Conservation (phyloP, 2,113 vertebrate genomes). For the Gopherus evgoodei region DNA sequence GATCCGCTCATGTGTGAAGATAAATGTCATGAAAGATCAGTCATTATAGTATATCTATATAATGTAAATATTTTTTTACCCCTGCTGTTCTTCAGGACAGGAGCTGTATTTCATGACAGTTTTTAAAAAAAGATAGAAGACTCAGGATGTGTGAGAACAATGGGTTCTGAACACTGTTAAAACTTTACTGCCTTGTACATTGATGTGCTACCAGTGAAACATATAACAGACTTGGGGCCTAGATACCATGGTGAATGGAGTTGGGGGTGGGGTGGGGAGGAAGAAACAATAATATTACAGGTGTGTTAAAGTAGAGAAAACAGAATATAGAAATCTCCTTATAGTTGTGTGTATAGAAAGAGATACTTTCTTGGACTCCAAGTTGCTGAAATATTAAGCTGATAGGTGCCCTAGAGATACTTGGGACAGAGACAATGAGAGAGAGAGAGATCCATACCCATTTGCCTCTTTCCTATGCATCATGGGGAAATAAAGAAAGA, state of each 20-base stretch:
- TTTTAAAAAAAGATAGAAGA: neutral
- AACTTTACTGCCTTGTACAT: neutral
- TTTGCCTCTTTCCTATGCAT: neutral
- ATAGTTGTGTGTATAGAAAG: neutral
- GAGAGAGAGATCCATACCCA: neutral
- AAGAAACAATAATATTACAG: neutral
- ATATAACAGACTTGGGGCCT: neutral
- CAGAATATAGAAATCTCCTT: rapidly evolving
- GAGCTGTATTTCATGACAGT: conserved; percentile 32
- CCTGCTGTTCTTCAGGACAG: conserved; percentile 39
- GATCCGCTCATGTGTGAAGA: conserved; percentile 41
- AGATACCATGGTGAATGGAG: neutral
- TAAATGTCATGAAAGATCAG: conserved; percentile 65
- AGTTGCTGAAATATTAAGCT: neutral
- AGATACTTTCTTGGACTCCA: neutral
- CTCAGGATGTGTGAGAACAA: neutral
- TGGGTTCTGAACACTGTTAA: neutral
- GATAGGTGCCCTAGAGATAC: neutral
- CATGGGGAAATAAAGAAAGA: neutral
- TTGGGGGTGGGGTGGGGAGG: rapidly evolving
- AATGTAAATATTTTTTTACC: conserved; percentile 54
- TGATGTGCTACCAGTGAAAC: neutral
- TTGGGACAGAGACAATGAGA: neutral
- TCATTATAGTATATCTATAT: conserved; percentile 10
- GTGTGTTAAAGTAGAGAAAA: neutral